Base-by-base conservation (phyloP, 2,113 vertebrate genomes). In the Toxotes jaculatrix region DNA sequence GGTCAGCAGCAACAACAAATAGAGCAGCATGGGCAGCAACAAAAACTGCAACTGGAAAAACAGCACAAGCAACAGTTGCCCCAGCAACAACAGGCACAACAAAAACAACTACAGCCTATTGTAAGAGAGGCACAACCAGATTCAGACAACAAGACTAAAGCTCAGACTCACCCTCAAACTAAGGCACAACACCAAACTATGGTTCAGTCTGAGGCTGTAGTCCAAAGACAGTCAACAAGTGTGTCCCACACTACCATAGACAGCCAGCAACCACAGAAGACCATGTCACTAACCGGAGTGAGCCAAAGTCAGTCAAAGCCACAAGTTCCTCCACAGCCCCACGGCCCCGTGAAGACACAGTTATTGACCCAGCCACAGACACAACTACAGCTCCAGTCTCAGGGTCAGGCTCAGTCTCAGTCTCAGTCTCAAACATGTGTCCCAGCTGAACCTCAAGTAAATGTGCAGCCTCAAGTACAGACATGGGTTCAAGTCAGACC, bases 401-500 rank as follows among this genome's bases (percentile, higher is more conserved):
- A 85, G 34, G 27, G 13, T 59, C 82, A 72, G 56, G 7, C 64
- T 43, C 27, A 27, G 27, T 27, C 27, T 59, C 82, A 72, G 56
- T 5, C 64, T 43, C 27, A 27, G 27, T 27, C 27, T 27, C 27
- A 27, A 27, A 27, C 27, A 27, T 27, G 27, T 27, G 27, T 27
- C 27, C 27, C 27, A 27, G 27, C 27, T 27, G 27, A 27, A 27
- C 27, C 27, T 27, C 27, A 27, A 27, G 27, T 27, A 27, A 27
- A 27, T 27, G 27, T 27, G 27, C 27, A 27, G 27, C 27, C 27
- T 27, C 27, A 91, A 36, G 69, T 72, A 9, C 91, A 87, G 27
- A 57, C 80, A n/a, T 79, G 70, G 88, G 43, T 80, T 70, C 87
- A 85, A 31, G 49, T 85, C 31, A 87, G 82, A 42, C 47, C 90